These are phyloP conservation scores for Syndactyla subalaris DNA, from an alignment of 2,797 vertebrate genomes.

Conservation along the genomic window DNA sequence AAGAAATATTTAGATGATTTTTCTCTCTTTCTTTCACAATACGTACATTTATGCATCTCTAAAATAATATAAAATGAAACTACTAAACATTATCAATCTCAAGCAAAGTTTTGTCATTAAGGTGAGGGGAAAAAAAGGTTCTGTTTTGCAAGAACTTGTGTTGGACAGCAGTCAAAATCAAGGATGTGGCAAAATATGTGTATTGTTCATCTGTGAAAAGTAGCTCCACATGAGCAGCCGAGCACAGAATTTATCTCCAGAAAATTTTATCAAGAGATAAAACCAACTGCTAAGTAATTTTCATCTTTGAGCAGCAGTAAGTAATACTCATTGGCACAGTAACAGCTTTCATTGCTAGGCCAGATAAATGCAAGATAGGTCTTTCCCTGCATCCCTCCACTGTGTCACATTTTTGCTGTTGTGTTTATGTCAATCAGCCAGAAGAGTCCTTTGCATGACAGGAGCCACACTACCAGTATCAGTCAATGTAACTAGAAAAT, in stretches of 20 bases:
- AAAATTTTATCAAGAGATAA: background rate
- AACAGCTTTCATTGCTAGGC: background rate
- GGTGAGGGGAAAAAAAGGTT: background rate
- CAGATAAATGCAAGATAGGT: background rate
- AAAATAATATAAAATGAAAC: background rate
- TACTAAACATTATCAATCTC: background rate
- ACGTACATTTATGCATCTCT: background rate
- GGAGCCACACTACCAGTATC: background rate
- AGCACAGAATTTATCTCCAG: background rate
- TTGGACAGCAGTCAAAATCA: background rate
- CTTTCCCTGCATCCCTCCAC: accelerated
- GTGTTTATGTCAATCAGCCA: background rate
- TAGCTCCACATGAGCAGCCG: background rate
- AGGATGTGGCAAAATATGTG: background rate
- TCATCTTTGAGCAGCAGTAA: background rate
- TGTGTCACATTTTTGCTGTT: background rate
- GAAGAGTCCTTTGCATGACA: background rate
- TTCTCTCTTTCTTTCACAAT: background rate
- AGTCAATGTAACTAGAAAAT: background rate
- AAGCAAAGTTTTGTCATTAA: background rate
- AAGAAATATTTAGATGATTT: background rate
- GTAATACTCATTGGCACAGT: background rate
- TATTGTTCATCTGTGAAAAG: background rate
- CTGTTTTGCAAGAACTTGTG: background rate
- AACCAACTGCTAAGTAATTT: background rate